A percentile compares a stretch with the other conserved stretches of the same genome.
These are phyloP conservation scores for Amniataba percoides DNA, from an alignment of 2,797 vertebrate genomes.

Conservation along the genomic window DNA sequence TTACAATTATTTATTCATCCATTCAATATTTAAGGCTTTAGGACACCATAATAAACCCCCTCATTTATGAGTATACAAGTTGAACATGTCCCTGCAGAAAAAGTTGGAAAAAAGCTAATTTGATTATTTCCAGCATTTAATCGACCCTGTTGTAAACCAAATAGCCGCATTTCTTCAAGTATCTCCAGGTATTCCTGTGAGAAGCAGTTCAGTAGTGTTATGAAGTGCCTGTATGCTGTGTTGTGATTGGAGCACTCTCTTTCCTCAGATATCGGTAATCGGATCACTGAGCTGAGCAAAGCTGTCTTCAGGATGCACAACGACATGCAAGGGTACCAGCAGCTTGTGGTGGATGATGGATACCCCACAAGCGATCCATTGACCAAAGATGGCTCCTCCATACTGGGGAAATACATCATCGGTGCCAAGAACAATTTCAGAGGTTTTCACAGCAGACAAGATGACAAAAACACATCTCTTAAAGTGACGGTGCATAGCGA, in stretches of 20 bases:
- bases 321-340: constrained; percentile 85
- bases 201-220: background rate
- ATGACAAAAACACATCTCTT: constrained; percentile 61
- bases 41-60: background rate
- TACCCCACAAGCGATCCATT: background rate
- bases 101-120: too few species aligned
- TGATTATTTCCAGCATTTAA: background rate
- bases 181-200: background rate
- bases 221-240: constrained; percentile 1
- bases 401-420: constrained; percentile 89
- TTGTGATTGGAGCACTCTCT: constrained; percentile 40
- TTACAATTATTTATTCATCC: background rate
- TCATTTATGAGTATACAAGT: background rate
- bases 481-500: constrained; percentile 72
- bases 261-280: constrained; percentile 89
- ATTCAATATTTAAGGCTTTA: background rate
- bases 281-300: constrained; percentile 91
- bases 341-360: constrained; percentile 65
- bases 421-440: constrained; percentile 91
- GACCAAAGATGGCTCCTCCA: constrained; percentile 76
- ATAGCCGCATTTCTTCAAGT: background rate
- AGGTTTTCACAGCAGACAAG: constrained; percentile 77
- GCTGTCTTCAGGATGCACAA: constrained; percentile 85
- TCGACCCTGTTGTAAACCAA: background rate
- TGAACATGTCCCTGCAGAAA: too few species aligned